A percentile compares a stretch with the other conserved stretches of the same genome.
phyloP scores from a whole-genome alignment of 2,113 vertebrate species.

The Prunella fulvescens region DNA sequence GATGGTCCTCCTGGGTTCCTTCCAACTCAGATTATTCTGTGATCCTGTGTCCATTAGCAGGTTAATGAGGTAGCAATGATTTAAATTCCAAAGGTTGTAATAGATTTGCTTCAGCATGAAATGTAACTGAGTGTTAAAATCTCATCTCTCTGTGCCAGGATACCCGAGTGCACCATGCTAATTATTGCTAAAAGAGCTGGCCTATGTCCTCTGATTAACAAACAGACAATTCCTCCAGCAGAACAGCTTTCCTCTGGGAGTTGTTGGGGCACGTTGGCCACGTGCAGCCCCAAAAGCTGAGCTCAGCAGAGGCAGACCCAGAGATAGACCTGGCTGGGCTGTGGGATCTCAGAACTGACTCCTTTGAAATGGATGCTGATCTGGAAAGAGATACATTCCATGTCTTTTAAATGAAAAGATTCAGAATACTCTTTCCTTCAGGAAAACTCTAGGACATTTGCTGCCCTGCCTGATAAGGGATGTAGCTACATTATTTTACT shows the following conservation, averaged over 20 bases:
- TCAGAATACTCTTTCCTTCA: neutral
- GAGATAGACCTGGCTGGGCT: neutral
- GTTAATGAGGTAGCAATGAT: conserved; percentile 87
- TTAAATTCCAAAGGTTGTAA: conserved; percentile 75
- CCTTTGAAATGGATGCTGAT: neutral
- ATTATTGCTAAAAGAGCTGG: conserved; percentile 79
- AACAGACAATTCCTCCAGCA: conserved; percentile 57
- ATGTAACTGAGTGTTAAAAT: conserved; percentile 78
- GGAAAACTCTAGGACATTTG: neutral
- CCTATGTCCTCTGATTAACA: conserved; percentile 66
- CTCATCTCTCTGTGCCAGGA: conserved; percentile 79
- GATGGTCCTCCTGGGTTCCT: neutral
- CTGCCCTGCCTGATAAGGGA: neutral
- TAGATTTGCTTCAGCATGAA: conserved; percentile 72
- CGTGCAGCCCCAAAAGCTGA: conserved; percentile 55
- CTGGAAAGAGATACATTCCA: neutral
- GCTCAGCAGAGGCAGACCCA: neutral
- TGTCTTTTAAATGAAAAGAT: neutral
- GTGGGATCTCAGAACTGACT: neutral
- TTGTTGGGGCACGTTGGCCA: conserved; percentile 43
- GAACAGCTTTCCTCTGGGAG: conserved; percentile 62
- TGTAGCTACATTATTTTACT: neutral
- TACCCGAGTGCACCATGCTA: conserved; percentile 72
- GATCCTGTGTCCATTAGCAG: conserved; percentile 77
- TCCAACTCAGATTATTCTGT: neutral